Evolutionary conservation across 2,888 invertebrate genomes (phyloP).

Genomic region (Eupithecia subfuscata): DNA sequence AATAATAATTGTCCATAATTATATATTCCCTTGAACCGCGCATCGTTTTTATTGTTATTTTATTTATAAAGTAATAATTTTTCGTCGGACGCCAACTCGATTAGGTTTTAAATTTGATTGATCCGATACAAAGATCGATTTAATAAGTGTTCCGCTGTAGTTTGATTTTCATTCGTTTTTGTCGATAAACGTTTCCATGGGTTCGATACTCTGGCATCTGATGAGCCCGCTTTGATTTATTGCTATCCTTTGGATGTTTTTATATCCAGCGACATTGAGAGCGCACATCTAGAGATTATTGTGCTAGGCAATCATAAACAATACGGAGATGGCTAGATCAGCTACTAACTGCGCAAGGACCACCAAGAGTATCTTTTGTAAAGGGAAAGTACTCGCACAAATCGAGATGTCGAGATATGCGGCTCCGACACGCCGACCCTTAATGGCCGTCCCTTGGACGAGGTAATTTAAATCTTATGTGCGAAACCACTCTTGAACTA

Average conservation of each 20-base stretch:
- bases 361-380: constrained; percentile 80
- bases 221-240: constrained; percentile 69
- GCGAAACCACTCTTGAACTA: constrained; percentile 81
- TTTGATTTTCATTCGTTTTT: constrained; percentile 71
- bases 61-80: constrained; percentile 84
- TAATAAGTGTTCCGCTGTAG: constrained; percentile 78
- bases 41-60: constrained; percentile 84
- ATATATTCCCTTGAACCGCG: constrained; percentile 81
- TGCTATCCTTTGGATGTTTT: constrained; percentile 36
- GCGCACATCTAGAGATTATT: not conserved
- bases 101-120: constrained; percentile 83
- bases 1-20: constrained; percentile 85
- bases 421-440: constrained; percentile 71
- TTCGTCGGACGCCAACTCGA: constrained; percentile 77
- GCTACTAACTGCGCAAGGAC: constrained; percentile 66
- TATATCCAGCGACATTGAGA: constrained; percentile 18
- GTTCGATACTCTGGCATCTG: constrained; percentile 64
- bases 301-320: constrained; percentile 46
- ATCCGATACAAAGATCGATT: constrained; percentile 83
- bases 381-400: constrained; percentile 71
- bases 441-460: constrained; percentile 76
- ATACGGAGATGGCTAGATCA: constrained; percentile 61
- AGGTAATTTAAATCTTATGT: constrained; percentile 82
- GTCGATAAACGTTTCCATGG: constrained; percentile 73
- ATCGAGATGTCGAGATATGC: constrained; percentile 80